These are phyloP conservation scores for Pseudachorutes palmiensis DNA, from an alignment of 1,140 invertebrate species.

Conservation along the genomic window DNA sequence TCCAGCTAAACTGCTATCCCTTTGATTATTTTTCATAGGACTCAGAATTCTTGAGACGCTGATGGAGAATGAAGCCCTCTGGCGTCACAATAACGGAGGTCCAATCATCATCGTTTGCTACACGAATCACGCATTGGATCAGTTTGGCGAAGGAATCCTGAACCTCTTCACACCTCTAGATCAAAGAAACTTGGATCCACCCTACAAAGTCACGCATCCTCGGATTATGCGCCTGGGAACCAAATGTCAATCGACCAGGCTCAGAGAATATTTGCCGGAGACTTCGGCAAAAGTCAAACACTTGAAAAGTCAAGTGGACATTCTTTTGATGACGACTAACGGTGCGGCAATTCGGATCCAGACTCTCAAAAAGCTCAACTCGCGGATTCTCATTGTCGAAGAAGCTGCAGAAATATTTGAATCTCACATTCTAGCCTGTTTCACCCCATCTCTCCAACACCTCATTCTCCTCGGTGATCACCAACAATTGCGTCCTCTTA, in stretches of 20 bases:
- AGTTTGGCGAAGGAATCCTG: conserved; percentile 70
- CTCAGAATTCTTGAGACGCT: neutral
- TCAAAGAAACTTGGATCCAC: neutral
- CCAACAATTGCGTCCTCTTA: conserved; percentile 60
- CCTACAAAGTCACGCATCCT: conserved; percentile 23
- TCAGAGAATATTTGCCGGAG: neutral
- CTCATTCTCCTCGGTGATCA: conserved; percentile 61
- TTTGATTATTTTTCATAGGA: no score
- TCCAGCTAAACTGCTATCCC: no score
- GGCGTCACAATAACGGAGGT: neutral
- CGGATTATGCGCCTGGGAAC: conserved; percentile 13
- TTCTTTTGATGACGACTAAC: neutral
- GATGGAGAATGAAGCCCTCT: neutral
- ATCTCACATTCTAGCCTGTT: conserved; percentile 44
- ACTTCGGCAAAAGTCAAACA: neutral
- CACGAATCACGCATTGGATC: conserved; percentile 80
- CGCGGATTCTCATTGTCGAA: conserved; percentile 44
- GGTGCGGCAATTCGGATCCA: neutral
- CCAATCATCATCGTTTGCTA: conserved; percentile 71
- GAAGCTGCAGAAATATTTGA: conserved; percentile 53
- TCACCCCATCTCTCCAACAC: conserved; percentile 48
- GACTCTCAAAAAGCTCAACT: neutral
- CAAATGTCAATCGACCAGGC: conserved; percentile 34
- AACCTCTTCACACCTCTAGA: neutral
- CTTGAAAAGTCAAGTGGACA: neutral